Evolutionary conservation across 2,113 vertebrate species (phyloP), one percentile per base, ranked within the genome.

Genomic region (Rhea americana): DNA sequence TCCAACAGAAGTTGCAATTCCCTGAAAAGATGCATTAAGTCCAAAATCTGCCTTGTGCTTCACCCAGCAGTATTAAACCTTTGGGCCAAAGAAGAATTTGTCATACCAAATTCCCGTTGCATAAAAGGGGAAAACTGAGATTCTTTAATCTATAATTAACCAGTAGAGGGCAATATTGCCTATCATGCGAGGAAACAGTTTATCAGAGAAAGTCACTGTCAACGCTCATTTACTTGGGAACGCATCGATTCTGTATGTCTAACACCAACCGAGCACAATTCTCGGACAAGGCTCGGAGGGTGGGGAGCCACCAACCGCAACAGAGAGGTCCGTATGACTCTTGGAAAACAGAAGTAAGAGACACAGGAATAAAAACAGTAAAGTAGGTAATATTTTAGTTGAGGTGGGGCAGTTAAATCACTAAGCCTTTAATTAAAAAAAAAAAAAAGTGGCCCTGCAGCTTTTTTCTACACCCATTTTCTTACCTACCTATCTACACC

Each of bases 151-250:
- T 16, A 80, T 0, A 32, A 62, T 2, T 16, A 88, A 68, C 95
- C 96, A 94, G 96, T 1, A 95, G 97, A 97, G 94, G 96, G 96
- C 97, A 97, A 95, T 17, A 67, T 93, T 76, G 95, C 65, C 95
- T 73, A 78, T 17, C 5, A 19, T 32, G 48, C 88, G 70, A 80
- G 68, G 61, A 11, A 32, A 25, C 6, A 19, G 71, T 41, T 30
- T 1, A 2, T 19, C 84, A 2, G 37, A 47, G 53, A 10, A 85
- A 3, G 24, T 35, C 63, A 13, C 75, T 6, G 56, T 59, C 77
- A 72, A 30, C 37, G 50, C 7, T 1, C 13, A 0, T 41, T 15
- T 19, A 7, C 26, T n/a, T 4, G 1, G 32, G 1, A 82, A 63
- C 2, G 3, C 22, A 1, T 30, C 0, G 1, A 28, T 63, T n/a